phyloP scores from a whole-genome alignment of 2,113 vertebrate genomes.

The Cranoglanis bouderius region DNA sequence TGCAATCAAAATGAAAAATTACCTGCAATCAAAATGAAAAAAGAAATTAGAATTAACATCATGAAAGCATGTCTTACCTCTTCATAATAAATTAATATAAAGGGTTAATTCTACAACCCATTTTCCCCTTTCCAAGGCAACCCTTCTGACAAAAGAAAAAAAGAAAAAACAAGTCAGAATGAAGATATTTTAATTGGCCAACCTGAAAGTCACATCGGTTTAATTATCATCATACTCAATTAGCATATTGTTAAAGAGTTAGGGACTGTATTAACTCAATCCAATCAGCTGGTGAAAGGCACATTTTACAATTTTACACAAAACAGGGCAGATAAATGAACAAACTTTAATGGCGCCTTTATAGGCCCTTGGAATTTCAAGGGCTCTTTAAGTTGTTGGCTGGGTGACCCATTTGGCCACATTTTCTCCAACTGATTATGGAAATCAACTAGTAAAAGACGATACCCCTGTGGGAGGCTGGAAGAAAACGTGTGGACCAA shows the following conservation, averaged over 20 bases:
- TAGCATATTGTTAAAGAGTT: slow-evolving; percentile 39
- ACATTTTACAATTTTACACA: slow-evolving; percentile 28
- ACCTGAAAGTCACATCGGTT: slow-evolving; percentile 30
- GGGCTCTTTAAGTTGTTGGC: slow-evolving; percentile 25
- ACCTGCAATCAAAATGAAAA: slow-evolving; percentile 20
- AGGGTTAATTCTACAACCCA: slow-evolving; percentile 5
- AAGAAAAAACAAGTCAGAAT: slow-evolving; percentile 5
- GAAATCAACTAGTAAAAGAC: slow-evolving; percentile 19
- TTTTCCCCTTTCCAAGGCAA: slow-evolving; percentile 27
- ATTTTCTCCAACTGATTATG: slow-evolving; percentile 12
- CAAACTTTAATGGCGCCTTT: slow-evolving; percentile 30
- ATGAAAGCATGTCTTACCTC: not conserved
- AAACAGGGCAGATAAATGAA: slow-evolving; percentile 40
- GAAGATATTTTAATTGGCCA: slow-evolving; percentile 46
- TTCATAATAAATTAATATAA: slow-evolving; percentile 27
- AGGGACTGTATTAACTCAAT: slow-evolving; percentile 29
- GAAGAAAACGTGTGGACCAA: not conserved
- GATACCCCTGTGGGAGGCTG: not conserved
- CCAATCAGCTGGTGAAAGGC: slow-evolving; percentile 27
- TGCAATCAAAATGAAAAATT: slow-evolving; percentile 18
- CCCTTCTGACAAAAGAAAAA: slow-evolving; percentile 12
- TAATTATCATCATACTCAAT: slow-evolving; percentile 43
- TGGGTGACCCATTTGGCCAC: slow-evolving; percentile 1
- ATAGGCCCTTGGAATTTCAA: slow-evolving; percentile 37
- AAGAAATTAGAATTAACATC: slow-evolving; percentile 12